Conservation (phyloP, 92 coral and sea anemone genomes). For the Heteractis magnifica region DNA sequence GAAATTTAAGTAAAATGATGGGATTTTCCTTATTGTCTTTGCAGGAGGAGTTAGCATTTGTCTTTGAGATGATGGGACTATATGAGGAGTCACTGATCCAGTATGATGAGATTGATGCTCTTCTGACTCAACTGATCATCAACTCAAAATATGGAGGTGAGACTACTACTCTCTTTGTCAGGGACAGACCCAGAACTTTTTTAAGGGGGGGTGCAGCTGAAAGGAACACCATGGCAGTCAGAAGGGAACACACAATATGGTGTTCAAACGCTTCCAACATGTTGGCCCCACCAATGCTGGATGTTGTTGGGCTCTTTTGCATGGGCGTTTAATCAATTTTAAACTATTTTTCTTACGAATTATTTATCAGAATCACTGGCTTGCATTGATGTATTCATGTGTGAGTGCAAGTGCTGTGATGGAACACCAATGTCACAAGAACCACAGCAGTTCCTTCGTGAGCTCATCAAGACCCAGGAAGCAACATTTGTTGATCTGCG, state of each 20-base stretch:
- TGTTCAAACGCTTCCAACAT: too few species aligned
- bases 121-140: constrained; percentile 86
- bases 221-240: too few species aligned
- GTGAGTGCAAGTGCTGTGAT: constrained; percentile 86
- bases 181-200: background rate
- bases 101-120: constrained; percentile 97
- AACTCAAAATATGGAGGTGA: constrained; percentile 88
- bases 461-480: constrained; percentile 68
- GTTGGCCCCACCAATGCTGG: too few species aligned
- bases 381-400: constrained; percentile 76
- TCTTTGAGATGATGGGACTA: constrained; percentile 94
- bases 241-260: too few species aligned
- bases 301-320: background rate
- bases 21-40: background rate
- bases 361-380: constrained; percentile 62
- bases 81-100: constrained; percentile 95
- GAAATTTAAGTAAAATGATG: too few species aligned
- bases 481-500: constrained; percentile 90
- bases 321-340: background rate
- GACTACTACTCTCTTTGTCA: background rate
- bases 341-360: background rate
- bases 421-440: constrained; percentile 75
- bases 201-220: too few species aligned
- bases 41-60: constrained; percentile 97
- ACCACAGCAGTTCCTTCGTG: constrained; percentile 71